Evolutionary conservation across 2,888 invertebrate genomes (phyloP).

Genomic region (Tipula confusa): DNA sequence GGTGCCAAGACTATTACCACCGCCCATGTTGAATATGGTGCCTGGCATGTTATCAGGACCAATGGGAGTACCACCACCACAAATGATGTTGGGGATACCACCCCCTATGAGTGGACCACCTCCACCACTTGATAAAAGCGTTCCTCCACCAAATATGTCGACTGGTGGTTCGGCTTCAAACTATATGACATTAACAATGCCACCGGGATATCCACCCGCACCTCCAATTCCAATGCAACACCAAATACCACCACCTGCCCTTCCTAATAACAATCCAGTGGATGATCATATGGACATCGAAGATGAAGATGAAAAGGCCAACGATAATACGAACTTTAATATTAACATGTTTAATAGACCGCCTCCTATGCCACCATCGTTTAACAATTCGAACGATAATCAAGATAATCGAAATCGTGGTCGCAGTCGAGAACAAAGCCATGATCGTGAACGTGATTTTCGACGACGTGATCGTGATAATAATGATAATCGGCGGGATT

Average conservation of each 20-base stretch:
- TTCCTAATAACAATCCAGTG: constrained; percentile 46
- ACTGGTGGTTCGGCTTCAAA: constrained; percentile 40
- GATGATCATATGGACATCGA: constrained; percentile 81
- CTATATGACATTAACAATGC: constrained; percentile 34
- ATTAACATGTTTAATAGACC: constrained; percentile 50
- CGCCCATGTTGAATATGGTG: constrained; percentile 39
- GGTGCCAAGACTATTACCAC: constrained; percentile 46
- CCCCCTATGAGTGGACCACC: constrained; percentile 44
- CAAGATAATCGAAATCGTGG: constrained; percentile 36
- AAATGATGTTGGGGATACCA: constrained; percentile 51
- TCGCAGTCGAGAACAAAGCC: constrained; percentile 37
- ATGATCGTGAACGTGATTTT: constrained; percentile 40
- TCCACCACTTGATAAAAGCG: constrained; percentile 44
- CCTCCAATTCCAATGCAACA: constrained; percentile 37
- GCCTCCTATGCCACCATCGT: constrained; percentile 43
- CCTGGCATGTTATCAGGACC: constrained; percentile 33
- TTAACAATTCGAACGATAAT: constrained; percentile 37
- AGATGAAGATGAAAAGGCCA: constrained; percentile 53
- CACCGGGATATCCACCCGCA: constrained; percentile 34
- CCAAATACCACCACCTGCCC: constrained; percentile 42
- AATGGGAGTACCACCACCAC: constrained; percentile 45
- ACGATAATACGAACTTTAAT: constrained; percentile 42
- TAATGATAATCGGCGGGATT: constrained; percentile 44
- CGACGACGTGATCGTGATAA: constrained; percentile 39
- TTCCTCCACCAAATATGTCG: constrained; percentile 39